Conservation (phyloP, 2,797 vertebrate species). For the Allobates femoralis region DNA sequence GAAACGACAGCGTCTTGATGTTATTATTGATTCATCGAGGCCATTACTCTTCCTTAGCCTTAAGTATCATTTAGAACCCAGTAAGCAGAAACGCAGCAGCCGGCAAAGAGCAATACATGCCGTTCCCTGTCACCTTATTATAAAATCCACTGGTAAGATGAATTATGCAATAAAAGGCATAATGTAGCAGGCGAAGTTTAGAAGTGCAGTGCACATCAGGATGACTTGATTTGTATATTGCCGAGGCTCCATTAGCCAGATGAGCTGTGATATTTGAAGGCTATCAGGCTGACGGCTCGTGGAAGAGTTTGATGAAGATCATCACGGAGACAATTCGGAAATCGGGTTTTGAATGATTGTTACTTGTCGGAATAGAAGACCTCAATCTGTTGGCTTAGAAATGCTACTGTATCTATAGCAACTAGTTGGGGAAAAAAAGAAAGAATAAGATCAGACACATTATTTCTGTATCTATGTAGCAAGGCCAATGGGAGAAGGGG, state of each 20-base stretch:
- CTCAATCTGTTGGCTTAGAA: neutral
- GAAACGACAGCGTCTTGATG: neutral
- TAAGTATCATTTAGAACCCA: neutral
- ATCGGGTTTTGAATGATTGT: neutral
- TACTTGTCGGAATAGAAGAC: neutral
- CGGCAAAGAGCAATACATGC: neutral
- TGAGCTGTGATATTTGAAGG: neutral
- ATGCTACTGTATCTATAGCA: slow-evolving; percentile 33
- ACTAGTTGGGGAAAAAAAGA: neutral
- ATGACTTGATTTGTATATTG: neutral
- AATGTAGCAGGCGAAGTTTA: neutral
- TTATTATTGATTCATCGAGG: neutral
- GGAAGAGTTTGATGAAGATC: neutral
- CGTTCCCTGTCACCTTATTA: neutral
- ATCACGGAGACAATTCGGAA: neutral
- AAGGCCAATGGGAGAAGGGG: no score
- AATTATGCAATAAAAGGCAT: slow-evolving; percentile 10
- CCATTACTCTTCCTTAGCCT: neutral
- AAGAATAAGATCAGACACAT: neutral
- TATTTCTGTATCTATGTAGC: neutral
- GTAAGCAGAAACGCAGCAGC: neutral
- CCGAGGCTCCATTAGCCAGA: neutral
- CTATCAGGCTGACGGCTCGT: neutral
- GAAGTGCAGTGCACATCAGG: neutral
- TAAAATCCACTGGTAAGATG: neutral